Evolutionary conservation across 2,888 invertebrate genomes (phyloP).

Genomic region (Tortrix viridana): DNA sequence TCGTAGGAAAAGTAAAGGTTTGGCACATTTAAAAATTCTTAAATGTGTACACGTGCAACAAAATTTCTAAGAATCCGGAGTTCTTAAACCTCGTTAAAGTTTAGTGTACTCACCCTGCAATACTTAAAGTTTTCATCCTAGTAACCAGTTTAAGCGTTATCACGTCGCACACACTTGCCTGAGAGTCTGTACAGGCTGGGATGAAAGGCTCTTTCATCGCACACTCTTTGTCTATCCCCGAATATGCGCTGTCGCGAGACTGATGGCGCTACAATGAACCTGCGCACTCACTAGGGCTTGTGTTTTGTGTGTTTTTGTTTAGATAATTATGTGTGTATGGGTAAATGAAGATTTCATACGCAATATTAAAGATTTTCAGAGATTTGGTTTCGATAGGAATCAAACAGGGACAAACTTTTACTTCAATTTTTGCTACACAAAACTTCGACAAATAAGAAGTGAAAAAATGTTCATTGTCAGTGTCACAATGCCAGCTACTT

Average conservation of each 20-base stretch:
- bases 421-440: too few species aligned
- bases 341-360: constrained; percentile 12
- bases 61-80: neutral
- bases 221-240: constrained; percentile 69
- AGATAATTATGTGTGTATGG: too few species aligned
- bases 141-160: constrained; percentile 60
- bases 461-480: too few species aligned
- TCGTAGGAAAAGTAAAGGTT: too few species aligned
- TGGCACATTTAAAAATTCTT: too few species aligned
- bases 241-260: constrained; percentile 66
- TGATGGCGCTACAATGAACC: constrained; percentile 65
- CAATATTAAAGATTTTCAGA: too few species aligned
- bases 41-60: too few species aligned
- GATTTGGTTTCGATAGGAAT: too few species aligned
- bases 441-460: too few species aligned
- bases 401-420: too few species aligned
- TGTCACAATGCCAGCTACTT: too few species aligned
- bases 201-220: constrained; percentile 70
- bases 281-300: constrained; percentile 48
- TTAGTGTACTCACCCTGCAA: constrained; percentile 40
- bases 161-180: constrained; percentile 52
- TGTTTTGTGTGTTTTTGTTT: too few species aligned
- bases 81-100: neutral
- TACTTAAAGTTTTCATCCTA: constrained; percentile 10
- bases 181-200: constrained; percentile 43